These are phyloP conservation scores for Aphodius sticticus DNA, from an alignment of 2,888 invertebrate genomes.

Conservation along the genomic window DNA sequence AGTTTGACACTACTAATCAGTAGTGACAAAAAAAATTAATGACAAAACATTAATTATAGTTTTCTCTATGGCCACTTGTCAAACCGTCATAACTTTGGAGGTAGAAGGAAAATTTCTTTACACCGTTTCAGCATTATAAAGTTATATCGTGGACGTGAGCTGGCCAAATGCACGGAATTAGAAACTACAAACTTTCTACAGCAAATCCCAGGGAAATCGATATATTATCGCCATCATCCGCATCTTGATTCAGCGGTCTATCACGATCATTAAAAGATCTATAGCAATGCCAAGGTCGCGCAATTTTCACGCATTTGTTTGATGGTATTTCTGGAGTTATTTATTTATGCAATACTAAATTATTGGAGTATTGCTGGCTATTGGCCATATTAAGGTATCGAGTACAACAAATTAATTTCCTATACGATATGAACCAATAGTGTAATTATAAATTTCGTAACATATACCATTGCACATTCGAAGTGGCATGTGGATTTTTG, in stretches of 20 bases:
- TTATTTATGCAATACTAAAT: not conserved
- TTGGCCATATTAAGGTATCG: not conserved
- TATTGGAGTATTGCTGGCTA: not conserved
- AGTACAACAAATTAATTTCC: not conserved
- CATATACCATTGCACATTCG: not conserved
- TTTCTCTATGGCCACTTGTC: not conserved
- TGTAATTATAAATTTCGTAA: not conserved
- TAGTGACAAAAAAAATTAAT: no score
- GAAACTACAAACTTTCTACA: not conserved
- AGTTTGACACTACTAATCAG: no score
- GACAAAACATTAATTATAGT: not conserved
- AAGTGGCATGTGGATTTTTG: not conserved
- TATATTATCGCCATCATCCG: not conserved
- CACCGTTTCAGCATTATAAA: not conserved
- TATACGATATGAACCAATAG: not conserved
- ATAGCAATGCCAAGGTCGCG: not conserved
- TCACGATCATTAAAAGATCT: not conserved
- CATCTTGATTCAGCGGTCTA: not conserved
- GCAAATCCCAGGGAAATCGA: not conserved
- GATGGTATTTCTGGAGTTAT: not conserved
- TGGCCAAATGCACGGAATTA: not conserved
- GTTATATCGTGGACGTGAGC: not conserved
- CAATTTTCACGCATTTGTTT: not conserved
- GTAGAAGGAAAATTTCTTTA: not conserved
- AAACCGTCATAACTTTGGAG: not conserved